Evolutionary conservation across 2,888 invertebrate genomes (phyloP), one percentile per base, ranked within the genome.

Genomic region (Beris chalybata): DNA sequence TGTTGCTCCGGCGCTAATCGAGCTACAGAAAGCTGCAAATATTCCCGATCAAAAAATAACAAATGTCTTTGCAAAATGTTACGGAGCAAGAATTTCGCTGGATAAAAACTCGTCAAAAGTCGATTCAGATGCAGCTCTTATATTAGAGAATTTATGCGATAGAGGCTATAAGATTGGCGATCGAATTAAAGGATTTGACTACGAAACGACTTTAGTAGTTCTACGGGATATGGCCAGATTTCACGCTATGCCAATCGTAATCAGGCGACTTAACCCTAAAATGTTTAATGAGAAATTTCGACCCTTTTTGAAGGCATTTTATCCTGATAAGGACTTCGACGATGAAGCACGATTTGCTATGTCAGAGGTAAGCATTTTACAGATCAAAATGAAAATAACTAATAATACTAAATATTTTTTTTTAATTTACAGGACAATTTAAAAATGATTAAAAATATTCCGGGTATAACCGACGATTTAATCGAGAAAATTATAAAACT

Each of bases 161-260:
- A 74, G 76, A 13, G 85, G 84, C 0, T 87, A 82, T 71, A 81
- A 78, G 59, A 82, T 82, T 0, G 84, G 82, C 2, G 81, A 85
- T 67, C 80, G 87, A 45, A 74, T 79, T 45, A 73, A 75, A 66
- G 83, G 85, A 64, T 82, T 85, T 58, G 84, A 86, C 73, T 73
- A 83, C 45, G 77, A 78, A 0, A 83, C 84, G 54, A 78, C 83
- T 0, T 78, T 76, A 64, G 66, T 84, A 1, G 80, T 84, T 5
- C 73, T 86, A 0, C 74, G 78, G 53, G 79, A 83, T 52, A 72
- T 86, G 71, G 86, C 86, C 0, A 79, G 81, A 71, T 86, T 84
- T 72, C 87, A 87, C 73, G 85, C 85, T 0, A 76, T 85, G 11
- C 83, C 85, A 0, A 82, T 87, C 12, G 86, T 85, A 0, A 74